Base-by-base conservation (phyloP, 1,140 invertebrate species). In the Tetragnatha versicolor region DNA sequence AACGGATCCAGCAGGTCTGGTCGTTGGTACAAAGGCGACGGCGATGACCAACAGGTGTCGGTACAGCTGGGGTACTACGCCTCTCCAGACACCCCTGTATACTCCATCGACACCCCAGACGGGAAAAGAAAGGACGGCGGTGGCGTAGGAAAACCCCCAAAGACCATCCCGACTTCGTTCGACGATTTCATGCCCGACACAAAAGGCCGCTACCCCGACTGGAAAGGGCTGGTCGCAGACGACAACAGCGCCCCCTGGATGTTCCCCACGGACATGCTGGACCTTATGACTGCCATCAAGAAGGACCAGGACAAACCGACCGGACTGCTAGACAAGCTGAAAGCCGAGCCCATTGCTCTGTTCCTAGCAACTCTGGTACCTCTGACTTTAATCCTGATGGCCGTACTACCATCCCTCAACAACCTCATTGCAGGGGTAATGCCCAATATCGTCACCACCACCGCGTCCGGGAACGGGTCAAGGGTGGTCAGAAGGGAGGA, bases 371-470 rank as follows among this genome's bases (percentile, higher is more conserved):
- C 47, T 3, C 25, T 49, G 6, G 12, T 79, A n/a, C 79, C 79
- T 7, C 4, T 80, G 14, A 20, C 63, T n/a, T 10, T 80, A 3
- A 37, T 80, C 7, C 31, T 80, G 39, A 70, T 60, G n/a, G 79
- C 79, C 22, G 55, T 75, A 2, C 14, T 80, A n/a, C 79, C 79
- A 29, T 33, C 60, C 2, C 9, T 80, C 14, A 35, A 49, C 33
- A 29, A 27, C 7, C n/a, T 45, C 22, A 7, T 69, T 12, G 58
- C 60, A 65, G 25, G 22, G 10, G 25, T 29, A 1, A 45, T 29
- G 2, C 53, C 29, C 9, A 60, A 12, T 12, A 49, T 53, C 5
- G 29, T 72, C 7, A 49, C 78, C 2, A 75, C 61, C 2, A 53
- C 33, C n/a, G 70, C 78, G 2, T 33, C 78, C 0, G 73, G 61